phyloP scores from a whole-genome alignment of 2,888 invertebrate genomes.

The Monochamus alternatus region DNA sequence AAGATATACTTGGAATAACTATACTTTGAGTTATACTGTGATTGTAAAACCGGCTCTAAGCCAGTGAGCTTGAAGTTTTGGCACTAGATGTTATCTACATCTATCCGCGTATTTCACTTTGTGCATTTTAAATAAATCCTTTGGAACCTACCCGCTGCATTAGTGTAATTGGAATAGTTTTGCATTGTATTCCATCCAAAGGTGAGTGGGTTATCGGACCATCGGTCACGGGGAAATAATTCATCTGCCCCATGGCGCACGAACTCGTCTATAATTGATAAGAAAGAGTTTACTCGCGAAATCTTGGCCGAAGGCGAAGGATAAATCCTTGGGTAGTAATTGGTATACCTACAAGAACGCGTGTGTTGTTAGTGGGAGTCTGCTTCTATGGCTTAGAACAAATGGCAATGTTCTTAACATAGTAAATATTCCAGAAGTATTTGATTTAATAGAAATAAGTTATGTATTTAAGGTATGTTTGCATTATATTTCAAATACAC shows the following conservation, averaged over 20 bases:
- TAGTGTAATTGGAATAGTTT: not conserved
- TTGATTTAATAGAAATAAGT: too few relatives aligned
- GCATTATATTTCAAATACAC: too few relatives aligned
- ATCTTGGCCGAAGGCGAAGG: constrained; percentile 1
- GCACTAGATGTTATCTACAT: too few relatives aligned
- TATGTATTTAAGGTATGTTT: too few relatives aligned
- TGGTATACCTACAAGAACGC: not conserved
- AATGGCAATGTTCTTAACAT: too few relatives aligned
- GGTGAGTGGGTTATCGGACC: not conserved
- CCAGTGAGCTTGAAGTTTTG: too few relatives aligned
- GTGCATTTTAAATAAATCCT: not conserved
- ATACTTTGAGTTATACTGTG: too few relatives aligned
- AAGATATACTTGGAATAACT: too few relatives aligned
- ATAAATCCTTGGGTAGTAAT: not conserved
- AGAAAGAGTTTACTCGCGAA: constrained; percentile 7
- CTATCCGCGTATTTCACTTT: not conserved
- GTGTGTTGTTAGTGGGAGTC: not conserved
- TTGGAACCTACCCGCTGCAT: not conserved
- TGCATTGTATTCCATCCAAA: not conserved
- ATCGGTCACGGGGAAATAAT: not conserved
- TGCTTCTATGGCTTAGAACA: too few relatives aligned
- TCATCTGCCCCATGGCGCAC: not conserved
- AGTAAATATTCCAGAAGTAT: too few relatives aligned
- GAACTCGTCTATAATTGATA: constrained; percentile 25
- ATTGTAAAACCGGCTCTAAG: too few relatives aligned